A percentile compares a stretch with the other conserved stretches of the same genome.
phyloP scores from a whole-genome alignment of 2,888 invertebrate species.

The Drosophila lacicola region DNA sequence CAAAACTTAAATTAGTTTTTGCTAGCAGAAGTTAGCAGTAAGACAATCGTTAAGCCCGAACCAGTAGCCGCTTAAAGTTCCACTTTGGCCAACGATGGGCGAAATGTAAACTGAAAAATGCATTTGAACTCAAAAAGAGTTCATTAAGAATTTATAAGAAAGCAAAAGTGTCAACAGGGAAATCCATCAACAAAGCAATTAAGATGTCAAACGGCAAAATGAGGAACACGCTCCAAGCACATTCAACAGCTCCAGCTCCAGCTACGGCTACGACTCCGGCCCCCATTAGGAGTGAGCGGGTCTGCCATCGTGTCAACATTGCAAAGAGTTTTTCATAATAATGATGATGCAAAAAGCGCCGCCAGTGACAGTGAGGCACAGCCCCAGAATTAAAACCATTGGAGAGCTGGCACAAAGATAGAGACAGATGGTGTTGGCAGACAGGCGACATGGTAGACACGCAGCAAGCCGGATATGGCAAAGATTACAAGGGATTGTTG shows the following conservation, averaged over 20 bases:
- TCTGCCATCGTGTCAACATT: slow-evolving; percentile 16
- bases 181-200: slow-evolving; percentile 75
- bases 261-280: neutral
- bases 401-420: slow-evolving; percentile 3
- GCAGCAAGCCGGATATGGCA: slow-evolving; percentile 64
- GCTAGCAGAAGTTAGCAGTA: too few relatives aligned
- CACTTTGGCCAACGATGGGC: neutral
- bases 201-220: slow-evolving; percentile 63
- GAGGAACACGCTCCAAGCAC: slow-evolving; percentile 29
- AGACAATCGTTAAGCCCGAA: too few relatives aligned
- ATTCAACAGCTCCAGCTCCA: slow-evolving; percentile 2
- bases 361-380: slow-evolving; percentile 19
- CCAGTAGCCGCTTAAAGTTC: neutral
- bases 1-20: too few relatives aligned
- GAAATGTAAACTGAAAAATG: slow-evolving; percentile 2
- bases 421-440: slow-evolving; percentile 30
- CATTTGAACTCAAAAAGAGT: slow-evolving; percentile 26
- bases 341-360: slow-evolving; percentile 63
- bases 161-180: slow-evolving; percentile 73
- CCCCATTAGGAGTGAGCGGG: slow-evolving; percentile 19
- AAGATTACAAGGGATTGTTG: slow-evolving; percentile 56
- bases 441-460: slow-evolving; percentile 47
- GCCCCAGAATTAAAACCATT: slow-evolving; percentile 28
- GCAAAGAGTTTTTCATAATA: slow-evolving; percentile 48
- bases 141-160: slow-evolving; percentile 65